Conservation (phyloP, 2,113 vertebrate genomes). For the Girardinichthys multiradiatus region DNA sequence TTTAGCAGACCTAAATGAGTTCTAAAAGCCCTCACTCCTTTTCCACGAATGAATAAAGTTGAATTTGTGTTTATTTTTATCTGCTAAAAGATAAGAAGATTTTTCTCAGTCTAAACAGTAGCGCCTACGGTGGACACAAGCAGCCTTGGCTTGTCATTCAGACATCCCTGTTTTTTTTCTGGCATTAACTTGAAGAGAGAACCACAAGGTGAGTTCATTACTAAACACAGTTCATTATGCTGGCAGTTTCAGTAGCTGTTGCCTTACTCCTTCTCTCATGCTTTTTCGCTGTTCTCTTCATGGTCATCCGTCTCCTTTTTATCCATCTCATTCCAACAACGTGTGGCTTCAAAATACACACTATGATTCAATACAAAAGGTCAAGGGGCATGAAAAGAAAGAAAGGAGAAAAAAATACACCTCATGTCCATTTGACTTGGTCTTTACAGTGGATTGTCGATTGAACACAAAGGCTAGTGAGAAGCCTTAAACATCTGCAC, state of each 20-base stretch:
- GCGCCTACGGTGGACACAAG: constrained; percentile 48
- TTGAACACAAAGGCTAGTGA: constrained; percentile 79
- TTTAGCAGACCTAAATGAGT: constrained; percentile 64
- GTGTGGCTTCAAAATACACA: constrained; percentile 61
- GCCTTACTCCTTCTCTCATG: constrained; percentile 35
- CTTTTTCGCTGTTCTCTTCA: constrained; percentile 15
- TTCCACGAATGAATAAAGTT: constrained; percentile 56
- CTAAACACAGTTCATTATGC: constrained; percentile 59
- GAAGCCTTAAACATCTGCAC: constrained; percentile 71
- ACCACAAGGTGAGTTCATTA: constrained; percentile 42
- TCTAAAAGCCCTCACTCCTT: constrained; percentile 65
- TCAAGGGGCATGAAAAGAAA: constrained; percentile 37
- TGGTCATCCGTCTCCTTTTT: constrained; percentile 33
- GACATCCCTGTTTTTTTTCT: constrained; percentile 33
- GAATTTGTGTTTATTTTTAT: constrained; percentile 58
- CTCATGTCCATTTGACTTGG: constrained; percentile 77
- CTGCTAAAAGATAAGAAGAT: constrained; percentile 35
- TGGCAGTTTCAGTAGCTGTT: constrained; percentile 83
- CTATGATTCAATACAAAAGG: constrained; percentile 75
- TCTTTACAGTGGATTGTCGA: constrained; percentile 85
- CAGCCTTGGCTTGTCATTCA: constrained; percentile 47
- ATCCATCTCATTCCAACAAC: constrained; percentile 43
- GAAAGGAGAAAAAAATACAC: constrained; percentile 58
- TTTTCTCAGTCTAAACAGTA: constrained; percentile 51
- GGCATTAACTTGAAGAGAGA: constrained; percentile 12